Evolutionary conservation across 2,113 vertebrate species (phyloP), one percentile per base, ranked within the genome.

Genomic region (Prionailurus viverrinus): DNA sequence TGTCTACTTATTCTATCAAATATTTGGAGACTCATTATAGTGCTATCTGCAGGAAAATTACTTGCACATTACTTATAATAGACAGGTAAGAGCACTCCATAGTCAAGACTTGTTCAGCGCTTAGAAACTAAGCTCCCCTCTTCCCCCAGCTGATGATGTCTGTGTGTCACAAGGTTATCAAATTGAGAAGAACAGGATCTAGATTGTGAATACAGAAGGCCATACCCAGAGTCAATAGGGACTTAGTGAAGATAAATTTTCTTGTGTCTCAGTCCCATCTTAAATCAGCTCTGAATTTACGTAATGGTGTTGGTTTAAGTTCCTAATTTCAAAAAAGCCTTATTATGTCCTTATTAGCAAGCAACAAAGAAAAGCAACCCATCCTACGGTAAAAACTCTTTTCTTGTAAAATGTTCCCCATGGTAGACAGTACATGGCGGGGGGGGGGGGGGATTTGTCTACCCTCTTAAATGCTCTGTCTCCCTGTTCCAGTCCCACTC

Each of bases 271-370:
- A 31, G 8, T 76, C 58, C 8, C 85, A 68, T 63, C 18, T 89
- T 73, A 90, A 92, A 93, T 71, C 27, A 88, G 41, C 21, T 8
- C 85, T 61, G 21, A 79, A 39, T 55, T 93, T 80, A 86, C 19
- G 1, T 8, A 91, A 74, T 23, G 7, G 48, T 69, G 19, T 95
- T 91, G 18, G 6, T 85, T 90, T 87, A 94, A 84, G 48, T 83
- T 84, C 36, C 41, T 71, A 95, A 93, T 66, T 93, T 96, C 39
- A 89, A 23, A 82, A 92, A 91, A 90, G 19, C 33, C 33, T 90
- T 96, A 66, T 53, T 78, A 80, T 68, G 41, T 66, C 36, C 33
- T 88, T 74, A 21, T 94, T 85, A 83, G 74, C 68, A 92, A 86
- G 33, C 16, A 85, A 14, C 36, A 89, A 91, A 68, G 78, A 81